Conservation (phyloP, 2,888 invertebrate species). For the Dryobotodes eremita region DNA sequence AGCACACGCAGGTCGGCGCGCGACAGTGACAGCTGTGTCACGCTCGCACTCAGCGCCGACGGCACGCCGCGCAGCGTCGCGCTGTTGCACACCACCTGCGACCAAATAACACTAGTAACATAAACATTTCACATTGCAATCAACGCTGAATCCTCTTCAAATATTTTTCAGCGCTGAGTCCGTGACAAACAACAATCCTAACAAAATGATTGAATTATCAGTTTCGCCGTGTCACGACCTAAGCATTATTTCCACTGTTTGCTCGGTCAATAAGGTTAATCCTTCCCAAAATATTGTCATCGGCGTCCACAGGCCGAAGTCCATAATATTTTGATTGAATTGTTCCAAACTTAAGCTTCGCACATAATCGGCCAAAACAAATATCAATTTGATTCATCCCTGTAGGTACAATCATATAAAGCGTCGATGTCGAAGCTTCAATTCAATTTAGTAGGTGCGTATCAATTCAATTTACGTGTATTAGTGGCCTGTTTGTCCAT, state of each 20-base stretch:
- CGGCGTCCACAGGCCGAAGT: slow-evolving; percentile 75
- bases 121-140: slow-evolving; percentile 56
- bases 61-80: slow-evolving; percentile 95
- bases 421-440: slow-evolving; percentile 62
- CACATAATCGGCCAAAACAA: slow-evolving; percentile 83
- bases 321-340: slow-evolving; percentile 87
- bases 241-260: slow-evolving; percentile 80
- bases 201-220: slow-evolving; percentile 72
- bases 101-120: slow-evolving; percentile 68
- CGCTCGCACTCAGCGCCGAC: slow-evolving; percentile 93
- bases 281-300: slow-evolving; percentile 80
- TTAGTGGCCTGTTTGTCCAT: slow-evolving; percentile 55
- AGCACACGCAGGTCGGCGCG: slow-evolving; percentile 96
- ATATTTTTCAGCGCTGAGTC: slow-evolving; percentile 55
- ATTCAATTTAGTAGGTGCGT: slow-evolving; percentile 69
- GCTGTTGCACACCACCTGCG: slow-evolving; percentile 96
- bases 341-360: slow-evolving; percentile 85
- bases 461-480: slow-evolving; percentile 54
- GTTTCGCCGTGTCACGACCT: slow-evolving; percentile 76
- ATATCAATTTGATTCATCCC: slow-evolving; percentile 82
- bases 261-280: slow-evolving; percentile 86
- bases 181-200: slow-evolving; percentile 64
- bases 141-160: slow-evolving; percentile 65
- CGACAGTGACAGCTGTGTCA: slow-evolving; percentile 96
- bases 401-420: slow-evolving; percentile 66